Evolutionary conservation across 2,113 vertebrate genomes (phyloP), one percentile per base, ranked within the genome.

Genomic region (Hylia prasina): DNA sequence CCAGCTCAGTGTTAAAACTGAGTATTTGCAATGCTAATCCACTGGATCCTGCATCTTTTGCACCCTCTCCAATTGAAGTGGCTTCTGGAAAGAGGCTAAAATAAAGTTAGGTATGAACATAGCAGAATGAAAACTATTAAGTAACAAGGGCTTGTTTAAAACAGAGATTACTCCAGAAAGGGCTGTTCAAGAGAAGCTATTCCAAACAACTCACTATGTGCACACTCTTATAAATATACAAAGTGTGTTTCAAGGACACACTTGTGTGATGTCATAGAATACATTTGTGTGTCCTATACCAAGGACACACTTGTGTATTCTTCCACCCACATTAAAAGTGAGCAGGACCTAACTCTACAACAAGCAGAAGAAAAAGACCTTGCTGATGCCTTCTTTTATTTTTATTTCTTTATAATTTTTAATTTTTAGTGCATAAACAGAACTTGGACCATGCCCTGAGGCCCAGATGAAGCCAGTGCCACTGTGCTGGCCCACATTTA

Each of bases 331-430:
- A 45, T 18, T 27, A 11, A 80, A 80, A 80, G 10, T 4, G 7
- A 89, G 42, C 25, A 50, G 39, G 54, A 81, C 31, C 19, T 81
- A 89, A 69, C 3, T 4, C 19, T 44, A 44, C 1, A 64, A 54
- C 16, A 37, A 71, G 20, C 7, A 82, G 42, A 23, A 78, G n/a
- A 70, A 86, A 84, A 84, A 51, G 2, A n/a, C 1, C 18, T 64
- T 15, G 3, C 1, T n/a, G 13, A 45, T 45, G 50, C 42, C 8
- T 50, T 23, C 0, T 33, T 42, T 48, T 48, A 3, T 28, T 37
- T 25, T 37, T 37, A 9, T 30, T 47, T 60, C 37, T 17, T 33
- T 54, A 50, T 23, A 12, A 51, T 57, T 45, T 66, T 57, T 27
- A 13, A 53, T 25, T 70, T 75, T 37, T 4, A 35, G 47, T 17